phyloP scores from a whole-genome alignment of 1,140 invertebrate species.

The Neodiprion fabricii region DNA sequence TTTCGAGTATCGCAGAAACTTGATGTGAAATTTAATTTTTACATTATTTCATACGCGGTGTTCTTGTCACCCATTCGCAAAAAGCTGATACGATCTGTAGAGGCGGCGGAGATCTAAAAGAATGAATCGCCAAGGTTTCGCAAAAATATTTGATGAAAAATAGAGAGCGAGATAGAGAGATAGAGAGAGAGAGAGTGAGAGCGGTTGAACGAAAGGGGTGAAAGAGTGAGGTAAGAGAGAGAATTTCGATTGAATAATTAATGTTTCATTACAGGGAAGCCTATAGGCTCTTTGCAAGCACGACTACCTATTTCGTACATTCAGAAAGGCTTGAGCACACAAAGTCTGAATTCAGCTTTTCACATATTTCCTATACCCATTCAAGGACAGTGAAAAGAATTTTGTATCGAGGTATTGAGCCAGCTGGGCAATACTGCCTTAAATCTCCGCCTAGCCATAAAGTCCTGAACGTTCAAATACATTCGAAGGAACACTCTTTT shows the following conservation, averaged over 20 bases:
- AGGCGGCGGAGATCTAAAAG: too few species aligned
- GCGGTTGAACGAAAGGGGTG: conserved; percentile 13
- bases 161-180: conserved; percentile 18
- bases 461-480: neutral
- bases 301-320: conserved; percentile 44
- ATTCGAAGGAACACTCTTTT: neutral
- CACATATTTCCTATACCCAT: conserved; percentile 62
- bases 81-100: too few species aligned
- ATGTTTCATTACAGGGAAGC: conserved; percentile 59
- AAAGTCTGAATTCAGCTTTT: conserved; percentile 49
- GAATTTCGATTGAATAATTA: conserved; percentile 64
- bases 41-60: too few species aligned
- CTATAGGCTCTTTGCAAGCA: conserved; percentile 60
- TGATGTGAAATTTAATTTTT: too few species aligned
- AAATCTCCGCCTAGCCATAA: neutral
- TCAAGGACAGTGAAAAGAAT: conserved; percentile 59
- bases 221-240: conserved; percentile 38
- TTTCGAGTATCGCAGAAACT: too few species aligned
- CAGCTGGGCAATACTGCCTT: conserved; percentile 25
- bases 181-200: neutral
- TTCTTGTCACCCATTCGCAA: too few species aligned
- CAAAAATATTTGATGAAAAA: conserved; percentile 40
- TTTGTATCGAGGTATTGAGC: conserved; percentile 63
- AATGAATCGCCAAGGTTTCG: conserved; percentile 28
- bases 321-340: conserved; percentile 56